phyloP scores from a whole-genome alignment of 1,140 invertebrate genomes.

The Archegozetes longisetosus region DNA sequence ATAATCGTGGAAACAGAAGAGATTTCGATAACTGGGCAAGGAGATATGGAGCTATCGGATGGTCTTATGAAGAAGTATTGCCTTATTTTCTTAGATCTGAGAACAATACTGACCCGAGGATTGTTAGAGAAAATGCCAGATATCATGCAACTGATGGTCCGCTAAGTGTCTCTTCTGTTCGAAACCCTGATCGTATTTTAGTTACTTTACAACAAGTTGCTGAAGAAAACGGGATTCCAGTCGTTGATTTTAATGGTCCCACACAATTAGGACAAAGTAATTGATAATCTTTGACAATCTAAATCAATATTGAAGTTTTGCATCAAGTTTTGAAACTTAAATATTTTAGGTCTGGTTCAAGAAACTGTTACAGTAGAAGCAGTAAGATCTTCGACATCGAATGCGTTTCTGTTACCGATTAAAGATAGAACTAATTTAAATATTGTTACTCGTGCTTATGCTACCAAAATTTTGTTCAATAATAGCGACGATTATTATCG shows the following conservation, averaged over 20 bases:
- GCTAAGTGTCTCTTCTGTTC: constrained; percentile 16
- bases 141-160: constrained; percentile 21
- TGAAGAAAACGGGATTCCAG: constrained; percentile 52
- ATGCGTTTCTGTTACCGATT: constrained; percentile 62
- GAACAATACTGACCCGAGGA: constrained; percentile 20
- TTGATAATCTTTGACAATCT: not conserved
- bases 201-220: constrained; percentile 73
- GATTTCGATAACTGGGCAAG: constrained; percentile 79
- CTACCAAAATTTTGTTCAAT: constrained; percentile 50
- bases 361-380: constrained; percentile 66
- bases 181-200: constrained; percentile 34
- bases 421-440: constrained; percentile 63
- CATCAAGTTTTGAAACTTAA: constrained; percentile 33
- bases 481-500: constrained; percentile 51
- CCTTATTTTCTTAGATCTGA: constrained; percentile 39
- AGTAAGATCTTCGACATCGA: constrained; percentile 67
- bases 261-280: constrained; percentile 26
- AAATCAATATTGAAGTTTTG: constrained; percentile 15
- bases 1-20: constrained; percentile 73
- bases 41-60: constrained; percentile 28
- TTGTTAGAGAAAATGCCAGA: constrained; percentile 6
- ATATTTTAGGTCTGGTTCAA: constrained; percentile 26
- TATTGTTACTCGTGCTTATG: constrained; percentile 31
- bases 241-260: constrained; percentile 24
- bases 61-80: constrained; percentile 44